phyloP scores from a whole-genome alignment of 2,113 vertebrate genomes.

The Colinus virginianus region DNA sequence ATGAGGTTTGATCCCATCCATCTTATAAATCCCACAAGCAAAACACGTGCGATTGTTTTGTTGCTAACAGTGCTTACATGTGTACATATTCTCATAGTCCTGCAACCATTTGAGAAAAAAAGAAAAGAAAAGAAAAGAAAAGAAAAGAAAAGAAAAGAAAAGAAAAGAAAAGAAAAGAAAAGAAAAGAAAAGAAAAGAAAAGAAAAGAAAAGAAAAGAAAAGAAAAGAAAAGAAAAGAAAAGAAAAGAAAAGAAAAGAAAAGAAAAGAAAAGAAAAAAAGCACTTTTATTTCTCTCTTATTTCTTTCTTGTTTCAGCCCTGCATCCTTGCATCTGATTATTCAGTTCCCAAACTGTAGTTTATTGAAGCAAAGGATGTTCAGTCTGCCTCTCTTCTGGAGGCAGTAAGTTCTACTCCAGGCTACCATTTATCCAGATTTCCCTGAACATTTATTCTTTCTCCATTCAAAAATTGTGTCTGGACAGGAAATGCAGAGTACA shows the following conservation, averaged over 20 bases:
- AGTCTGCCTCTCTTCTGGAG: neutral
- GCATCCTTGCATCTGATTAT: neutral
- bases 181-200: neutral
- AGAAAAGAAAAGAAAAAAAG: neutral
- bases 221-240: neutral
- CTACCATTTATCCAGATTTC: neutral
- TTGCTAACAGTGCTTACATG: neutral
- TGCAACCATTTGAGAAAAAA: neutral
- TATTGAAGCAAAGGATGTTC: neutral
- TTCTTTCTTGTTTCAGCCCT: neutral
- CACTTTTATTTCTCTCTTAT: neutral
- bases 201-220: no score
- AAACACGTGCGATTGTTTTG: neutral
- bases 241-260: neutral
- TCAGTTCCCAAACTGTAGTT: neutral
- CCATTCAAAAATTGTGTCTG: neutral
- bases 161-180: neutral
- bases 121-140: neutral
- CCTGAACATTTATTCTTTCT: neutral
- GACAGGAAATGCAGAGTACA: neutral
- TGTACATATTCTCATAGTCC: neutral
- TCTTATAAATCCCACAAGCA: neutral
- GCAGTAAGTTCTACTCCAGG: neutral
- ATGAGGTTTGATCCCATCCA: neutral
- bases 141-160: no score